Conservation (phyloP, 2,797 vertebrate species). For the Orestias chungarensis region DNA sequence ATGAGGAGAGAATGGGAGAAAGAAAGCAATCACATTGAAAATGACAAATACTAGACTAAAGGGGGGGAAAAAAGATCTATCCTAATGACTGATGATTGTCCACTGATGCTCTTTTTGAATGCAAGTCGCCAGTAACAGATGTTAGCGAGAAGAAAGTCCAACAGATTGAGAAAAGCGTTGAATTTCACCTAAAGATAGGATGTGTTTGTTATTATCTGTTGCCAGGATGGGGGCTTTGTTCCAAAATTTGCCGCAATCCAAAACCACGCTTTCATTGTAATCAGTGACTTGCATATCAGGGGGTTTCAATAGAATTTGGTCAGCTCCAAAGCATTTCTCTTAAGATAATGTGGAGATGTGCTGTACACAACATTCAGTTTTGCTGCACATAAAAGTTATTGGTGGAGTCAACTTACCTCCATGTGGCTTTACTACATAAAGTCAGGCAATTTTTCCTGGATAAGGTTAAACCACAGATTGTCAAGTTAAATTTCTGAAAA, state of each 20-base stretch:
- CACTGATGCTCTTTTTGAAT: not conserved
- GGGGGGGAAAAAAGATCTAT: conserved; percentile 4
- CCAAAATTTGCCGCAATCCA: not conserved
- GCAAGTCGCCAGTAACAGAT: not conserved
- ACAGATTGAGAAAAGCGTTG: conserved; percentile 2
- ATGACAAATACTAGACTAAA: conserved; percentile 35
- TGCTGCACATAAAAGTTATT: not conserved
- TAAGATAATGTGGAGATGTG: not conserved
- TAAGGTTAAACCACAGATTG: not conserved
- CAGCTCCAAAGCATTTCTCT: not conserved
- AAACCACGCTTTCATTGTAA: not conserved
- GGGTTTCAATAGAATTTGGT: not conserved
- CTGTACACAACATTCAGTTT: too few relatives aligned
- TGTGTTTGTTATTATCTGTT: not conserved
- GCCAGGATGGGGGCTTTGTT: not conserved
- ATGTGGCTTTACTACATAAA: not conserved
- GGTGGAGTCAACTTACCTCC: not conserved
- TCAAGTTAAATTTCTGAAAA: not conserved
- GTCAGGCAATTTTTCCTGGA: not conserved
- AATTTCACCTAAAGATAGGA: not conserved
- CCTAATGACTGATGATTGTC: conserved; percentile 1
- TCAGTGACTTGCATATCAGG: not conserved
- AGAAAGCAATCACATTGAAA: conserved; percentile 17
- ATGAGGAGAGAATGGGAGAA: conserved; percentile 39
- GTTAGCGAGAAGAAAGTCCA: not conserved